Evolutionary conservation across 23 tunicate genomes (phyloP).

Genomic region (Aplidium turbinatum): DNA sequence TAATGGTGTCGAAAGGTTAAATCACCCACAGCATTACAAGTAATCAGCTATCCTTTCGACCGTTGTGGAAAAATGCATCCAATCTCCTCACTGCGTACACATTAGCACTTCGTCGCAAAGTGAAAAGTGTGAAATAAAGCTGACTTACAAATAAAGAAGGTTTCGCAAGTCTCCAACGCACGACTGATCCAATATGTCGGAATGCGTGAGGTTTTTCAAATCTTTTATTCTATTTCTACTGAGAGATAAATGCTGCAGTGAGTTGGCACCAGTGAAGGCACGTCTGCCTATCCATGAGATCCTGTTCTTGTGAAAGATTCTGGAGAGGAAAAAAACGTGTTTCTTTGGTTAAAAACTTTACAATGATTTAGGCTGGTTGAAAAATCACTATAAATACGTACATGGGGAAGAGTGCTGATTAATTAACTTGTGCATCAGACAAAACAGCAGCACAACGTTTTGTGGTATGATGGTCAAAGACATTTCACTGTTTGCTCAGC

Average conservation of each 20-base stretch:
- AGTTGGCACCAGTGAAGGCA: conserved; percentile 45
- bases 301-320: conserved; percentile 55
- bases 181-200: neutral
- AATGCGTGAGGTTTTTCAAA: conserved; percentile 8
- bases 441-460: neutral
- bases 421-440: too few species aligned
- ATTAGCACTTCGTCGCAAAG: too few species aligned
- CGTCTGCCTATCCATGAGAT: conserved; percentile 19
- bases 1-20: neutral
- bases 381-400: too few species aligned
- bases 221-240: conserved; percentile 48
- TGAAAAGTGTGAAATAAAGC: too few species aligned
- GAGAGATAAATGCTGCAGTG: conserved; percentile 43
- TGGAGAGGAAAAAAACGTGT: too few species aligned
- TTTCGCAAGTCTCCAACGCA: neutral
- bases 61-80: too few species aligned
- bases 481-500: too few species aligned
- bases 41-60: too few species aligned
- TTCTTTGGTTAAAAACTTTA: too few species aligned
- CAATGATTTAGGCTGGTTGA: too few species aligned
- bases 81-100: too few species aligned
- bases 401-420: too few species aligned
- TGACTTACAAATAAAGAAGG: conserved; percentile 12
- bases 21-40: neutral
- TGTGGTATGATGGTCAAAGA: neutral